phyloP scores from a whole-genome alignment of 1,140 invertebrate species.

The Neuroterus valhalla region DNA sequence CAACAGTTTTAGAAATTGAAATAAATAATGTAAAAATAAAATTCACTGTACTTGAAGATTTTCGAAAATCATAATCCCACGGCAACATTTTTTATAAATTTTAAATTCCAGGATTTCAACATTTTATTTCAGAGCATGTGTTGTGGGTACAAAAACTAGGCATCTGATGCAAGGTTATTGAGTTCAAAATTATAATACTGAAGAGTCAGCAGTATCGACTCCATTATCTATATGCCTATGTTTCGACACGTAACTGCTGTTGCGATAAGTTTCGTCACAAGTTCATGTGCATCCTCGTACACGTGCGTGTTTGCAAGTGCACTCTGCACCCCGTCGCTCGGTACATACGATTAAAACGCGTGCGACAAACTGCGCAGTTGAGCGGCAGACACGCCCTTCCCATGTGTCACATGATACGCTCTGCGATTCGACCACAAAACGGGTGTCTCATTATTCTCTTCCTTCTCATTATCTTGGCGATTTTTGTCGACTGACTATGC shows the following conservation, averaged over 20 bases:
- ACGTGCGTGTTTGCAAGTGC: slow-evolving; percentile 36
- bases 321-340: slow-evolving; percentile 32
- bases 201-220: slow-evolving; percentile 8
- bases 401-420: slow-evolving; percentile 68
- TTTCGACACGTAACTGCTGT: slow-evolving; percentile 9
- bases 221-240: slow-evolving; percentile 22
- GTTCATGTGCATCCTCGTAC: slow-evolving; percentile 16
- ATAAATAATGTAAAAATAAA: no score
- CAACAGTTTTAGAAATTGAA: no score
- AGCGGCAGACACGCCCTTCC: slow-evolving; percentile 71
- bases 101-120: no score
- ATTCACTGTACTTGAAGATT: no score
- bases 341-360: slow-evolving; percentile 62
- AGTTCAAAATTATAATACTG: background rate
- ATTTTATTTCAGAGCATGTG: no score
- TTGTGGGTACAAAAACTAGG: no score
- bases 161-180: slow-evolving; percentile 1
- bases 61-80: no score
- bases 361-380: slow-evolving; percentile 73
- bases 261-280: slow-evolving; percentile 26
- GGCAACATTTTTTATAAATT: no score
- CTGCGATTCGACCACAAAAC: slow-evolving; percentile 56
- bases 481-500: background rate
- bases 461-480: background rate
- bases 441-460: slow-evolving; percentile 44